A percentile compares a stretch with the other conserved stretches of the same genome.
These are phyloP conservation scores for Tachina fera DNA, from an alignment of 2,888 invertebrate genomes.

Conservation along the genomic window DNA sequence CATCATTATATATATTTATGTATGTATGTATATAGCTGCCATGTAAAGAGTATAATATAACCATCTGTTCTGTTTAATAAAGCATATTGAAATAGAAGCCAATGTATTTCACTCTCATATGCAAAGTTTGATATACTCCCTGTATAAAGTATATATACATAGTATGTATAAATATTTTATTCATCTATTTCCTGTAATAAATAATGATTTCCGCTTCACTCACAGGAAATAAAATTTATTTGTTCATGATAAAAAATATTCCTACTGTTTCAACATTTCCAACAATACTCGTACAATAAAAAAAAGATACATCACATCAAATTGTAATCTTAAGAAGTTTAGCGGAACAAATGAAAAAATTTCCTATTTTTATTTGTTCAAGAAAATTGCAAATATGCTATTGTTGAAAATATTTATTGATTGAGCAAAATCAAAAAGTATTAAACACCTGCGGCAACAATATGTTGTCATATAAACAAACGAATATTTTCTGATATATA, in stretches of 20 bases:
- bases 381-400: conserved; percentile 45
- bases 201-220: conserved; percentile 63
- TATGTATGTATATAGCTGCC: neutral
- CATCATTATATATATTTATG: neutral
- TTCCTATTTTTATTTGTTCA: conserved; percentile 38
- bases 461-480: conserved; percentile 67
- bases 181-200: conserved; percentile 59
- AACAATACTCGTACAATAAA: neutral
- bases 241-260: conserved; percentile 55
- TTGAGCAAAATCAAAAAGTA: conserved; percentile 62
- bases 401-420: conserved; percentile 40
- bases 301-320: conserved; percentile 4
- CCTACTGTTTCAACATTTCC: conserved; percentile 34
- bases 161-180: neutral
- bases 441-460: conserved; percentile 71
- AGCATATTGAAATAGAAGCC: neutral
- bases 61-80: neutral
- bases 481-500: neutral
- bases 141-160: neutral
- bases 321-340: conserved; percentile 34
- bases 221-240: conserved; percentile 67
- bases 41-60: neutral
- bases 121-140: neutral
- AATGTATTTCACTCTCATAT: neutral
- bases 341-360: conserved; percentile 4